Conservation (phyloP, 1,140 invertebrate species). For the Zaprionus ghesquierei region DNA sequence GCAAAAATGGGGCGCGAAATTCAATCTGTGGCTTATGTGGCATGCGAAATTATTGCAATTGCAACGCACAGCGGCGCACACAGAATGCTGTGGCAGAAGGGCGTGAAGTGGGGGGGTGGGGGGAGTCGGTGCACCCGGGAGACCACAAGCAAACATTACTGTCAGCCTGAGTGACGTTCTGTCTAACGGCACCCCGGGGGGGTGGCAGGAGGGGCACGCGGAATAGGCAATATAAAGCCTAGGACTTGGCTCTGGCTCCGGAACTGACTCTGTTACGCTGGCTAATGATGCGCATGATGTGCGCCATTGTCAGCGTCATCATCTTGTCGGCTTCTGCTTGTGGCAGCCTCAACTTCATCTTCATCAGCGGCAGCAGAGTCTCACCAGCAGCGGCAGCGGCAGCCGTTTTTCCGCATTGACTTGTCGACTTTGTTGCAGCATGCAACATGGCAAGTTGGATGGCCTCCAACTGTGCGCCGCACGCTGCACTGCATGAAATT, state of each 20-base stretch:
- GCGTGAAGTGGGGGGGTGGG: too few relatives aligned
- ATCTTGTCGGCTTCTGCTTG: conserved; percentile 30
- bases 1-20: conserved; percentile 19
- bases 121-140: neutral
- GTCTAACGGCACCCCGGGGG: neutral
- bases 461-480: conserved; percentile 57
- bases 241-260: conserved; percentile 25
- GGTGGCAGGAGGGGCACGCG: neutral
- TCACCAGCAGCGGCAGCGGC: neutral
- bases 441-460: conserved; percentile 50
- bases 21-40: conserved; percentile 20
- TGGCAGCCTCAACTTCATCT: conserved; percentile 33
- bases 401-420: conserved; percentile 34
- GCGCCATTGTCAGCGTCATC: conserved; percentile 46
- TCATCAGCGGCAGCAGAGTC: conserved; percentile 28
- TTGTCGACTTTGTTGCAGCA: conserved; percentile 39
- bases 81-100: neutral
- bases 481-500: conserved; percentile 71
- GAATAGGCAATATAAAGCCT: conserved; percentile 8
- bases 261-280: conserved; percentile 3
- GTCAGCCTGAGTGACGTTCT: conserved; percentile 24
- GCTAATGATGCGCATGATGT: conserved; percentile 56
- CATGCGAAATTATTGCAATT: conserved; percentile 30
- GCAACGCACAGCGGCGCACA: neutral
- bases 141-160: conserved; percentile 25